A percentile compares a stretch with the other conserved stretches of the same genome.
Evolutionary conservation across 1,140 invertebrate genomes (phyloP).

Genomic region (Euwallacea fornicatus): DNA sequence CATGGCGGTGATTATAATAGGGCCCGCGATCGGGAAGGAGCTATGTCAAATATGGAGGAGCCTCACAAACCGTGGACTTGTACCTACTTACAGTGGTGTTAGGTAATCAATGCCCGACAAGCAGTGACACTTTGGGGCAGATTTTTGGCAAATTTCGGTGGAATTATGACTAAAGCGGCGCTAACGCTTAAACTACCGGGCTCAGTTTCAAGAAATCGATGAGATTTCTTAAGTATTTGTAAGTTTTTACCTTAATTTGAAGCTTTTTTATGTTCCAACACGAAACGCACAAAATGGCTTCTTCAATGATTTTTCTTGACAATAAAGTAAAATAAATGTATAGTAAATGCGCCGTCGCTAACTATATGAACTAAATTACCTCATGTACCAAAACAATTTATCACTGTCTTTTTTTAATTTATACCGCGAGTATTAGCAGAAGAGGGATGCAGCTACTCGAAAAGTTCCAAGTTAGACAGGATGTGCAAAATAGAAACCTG

Average conservation of each 20-base stretch:
- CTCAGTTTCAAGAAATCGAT: too few relatives aligned
- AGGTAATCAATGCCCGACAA: slow-evolving; percentile 41
- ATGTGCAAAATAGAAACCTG: too few relatives aligned
- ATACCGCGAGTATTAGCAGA: too few relatives aligned
- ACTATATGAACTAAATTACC: too few relatives aligned
- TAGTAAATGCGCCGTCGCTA: background rate
- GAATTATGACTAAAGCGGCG: too few relatives aligned
- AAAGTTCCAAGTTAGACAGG: too few relatives aligned
- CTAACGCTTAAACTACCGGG: too few relatives aligned
- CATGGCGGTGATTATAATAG: slow-evolving; percentile 37
- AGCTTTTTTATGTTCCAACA: background rate
- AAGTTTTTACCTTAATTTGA: slow-evolving; percentile 17
- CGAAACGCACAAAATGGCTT: slow-evolving; percentile 22
- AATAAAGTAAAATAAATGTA: background rate
- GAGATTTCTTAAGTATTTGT: background rate
- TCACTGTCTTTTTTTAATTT: too few relatives aligned
- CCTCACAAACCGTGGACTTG: background rate
- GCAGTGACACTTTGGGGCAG: background rate
- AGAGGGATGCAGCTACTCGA: too few relatives aligned
- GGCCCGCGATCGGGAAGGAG: background rate
- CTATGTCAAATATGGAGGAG: slow-evolving; percentile 22
- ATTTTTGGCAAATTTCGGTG: slow-evolving; percentile 27
- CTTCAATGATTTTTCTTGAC: background rate
- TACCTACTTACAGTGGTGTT: slow-evolving; percentile 36
- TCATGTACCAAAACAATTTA: too few relatives aligned